Conservation (phyloP, 2,888 invertebrate genomes). For the Thumatha senex region DNA sequence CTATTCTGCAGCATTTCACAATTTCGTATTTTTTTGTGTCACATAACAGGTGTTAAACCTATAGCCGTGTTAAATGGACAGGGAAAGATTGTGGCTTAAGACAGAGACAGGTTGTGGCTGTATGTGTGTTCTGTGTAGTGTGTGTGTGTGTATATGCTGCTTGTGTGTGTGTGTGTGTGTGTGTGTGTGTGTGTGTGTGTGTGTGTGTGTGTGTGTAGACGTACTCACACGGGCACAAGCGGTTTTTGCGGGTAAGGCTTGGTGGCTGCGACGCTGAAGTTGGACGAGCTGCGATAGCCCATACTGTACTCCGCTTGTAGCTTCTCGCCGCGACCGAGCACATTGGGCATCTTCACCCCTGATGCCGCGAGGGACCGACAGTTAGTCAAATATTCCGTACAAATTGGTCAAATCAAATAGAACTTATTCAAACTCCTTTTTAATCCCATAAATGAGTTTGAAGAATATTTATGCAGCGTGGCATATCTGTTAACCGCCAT, state of each 20-base stretch:
- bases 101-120: neutral
- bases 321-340: constrained; percentile 94
- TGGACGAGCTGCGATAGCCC: constrained; percentile 91
- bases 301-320: constrained; percentile 92
- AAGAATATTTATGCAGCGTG: too few relatives aligned
- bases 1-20: too few relatives aligned
- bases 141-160: neutral
- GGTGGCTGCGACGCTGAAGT: constrained; percentile 89
- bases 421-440: too few relatives aligned
- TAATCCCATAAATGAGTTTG: too few relatives aligned
- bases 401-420: too few relatives aligned
- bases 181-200: neutral
- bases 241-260: constrained; percentile 92
- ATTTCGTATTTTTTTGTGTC: too few relatives aligned
- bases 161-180: neutral
- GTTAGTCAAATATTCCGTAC: too few relatives aligned
- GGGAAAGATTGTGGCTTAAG: too few relatives aligned
- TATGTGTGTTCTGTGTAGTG: neutral
- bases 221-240: constrained; percentile 86
- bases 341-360: constrained; percentile 90
- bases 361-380: neutral
- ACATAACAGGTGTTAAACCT: too few relatives aligned
- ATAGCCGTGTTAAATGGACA: too few relatives aligned
- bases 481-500: too few relatives aligned
- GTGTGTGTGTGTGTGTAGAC: neutral